Evolutionary conservation across 64 coral and sea anemone genomes (phyloP).

Genomic region (Hydrozoanthus tunicans): DNA sequence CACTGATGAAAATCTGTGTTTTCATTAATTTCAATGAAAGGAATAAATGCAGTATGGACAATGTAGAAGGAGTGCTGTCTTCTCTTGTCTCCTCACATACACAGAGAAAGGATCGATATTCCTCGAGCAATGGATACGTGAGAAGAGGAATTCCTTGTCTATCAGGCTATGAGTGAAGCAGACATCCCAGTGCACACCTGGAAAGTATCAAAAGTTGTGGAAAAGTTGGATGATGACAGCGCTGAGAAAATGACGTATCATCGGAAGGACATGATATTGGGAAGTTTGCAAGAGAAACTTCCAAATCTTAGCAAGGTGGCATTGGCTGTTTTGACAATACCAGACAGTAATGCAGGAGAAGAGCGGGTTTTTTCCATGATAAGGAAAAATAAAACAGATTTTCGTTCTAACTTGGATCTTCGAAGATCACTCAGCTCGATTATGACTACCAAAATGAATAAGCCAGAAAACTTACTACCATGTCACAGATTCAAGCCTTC

Average conservation of each 20-base stretch:
- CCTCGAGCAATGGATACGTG: constrained; percentile 58
- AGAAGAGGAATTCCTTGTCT: constrained; percentile 65
- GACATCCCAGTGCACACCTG: constrained; percentile 23
- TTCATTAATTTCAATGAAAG: constrained; percentile 67
- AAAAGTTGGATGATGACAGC: constrained; percentile 16
- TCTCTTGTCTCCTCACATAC: constrained; percentile 45
- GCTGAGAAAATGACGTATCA: constrained; percentile 48
- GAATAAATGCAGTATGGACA: constrained; percentile 74
- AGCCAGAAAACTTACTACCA: constrained; percentile 51
- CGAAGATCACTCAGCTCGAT: background rate
- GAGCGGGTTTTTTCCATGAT: background rate
- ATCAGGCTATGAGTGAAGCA: constrained; percentile 48
- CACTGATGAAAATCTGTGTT: constrained; percentile 79
- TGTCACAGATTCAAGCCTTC: constrained; percentile 63
- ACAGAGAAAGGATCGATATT: constrained; percentile 62
- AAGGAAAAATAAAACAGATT: constrained; percentile 23
- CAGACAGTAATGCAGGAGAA: constrained; percentile 7
- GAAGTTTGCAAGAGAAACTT: constrained; percentile 34
- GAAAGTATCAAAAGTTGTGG: constrained; percentile 32
- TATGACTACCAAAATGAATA: constrained; percentile 22
- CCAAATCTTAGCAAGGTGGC: constrained; percentile 37
- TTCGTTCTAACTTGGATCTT: constrained; percentile 27
- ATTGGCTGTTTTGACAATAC: constrained; percentile 47
- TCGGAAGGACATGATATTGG: constrained; percentile 57
- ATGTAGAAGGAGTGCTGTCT: constrained; percentile 66